These are phyloP conservation scores for Micronycteris hirsuta DNA, from an alignment of 2,113 vertebrate species.

Conservation along the genomic window DNA sequence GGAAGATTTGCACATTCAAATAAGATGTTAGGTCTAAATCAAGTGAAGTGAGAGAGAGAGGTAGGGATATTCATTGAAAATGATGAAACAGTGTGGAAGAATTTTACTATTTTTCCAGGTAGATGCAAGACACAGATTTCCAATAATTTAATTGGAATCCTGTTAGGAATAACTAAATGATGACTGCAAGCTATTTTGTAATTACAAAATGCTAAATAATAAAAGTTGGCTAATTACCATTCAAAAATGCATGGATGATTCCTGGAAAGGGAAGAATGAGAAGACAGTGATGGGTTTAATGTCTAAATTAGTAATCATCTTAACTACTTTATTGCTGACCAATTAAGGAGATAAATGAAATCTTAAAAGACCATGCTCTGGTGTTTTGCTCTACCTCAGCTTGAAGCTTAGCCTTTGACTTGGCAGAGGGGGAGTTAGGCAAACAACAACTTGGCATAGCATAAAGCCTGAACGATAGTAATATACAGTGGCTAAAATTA, in stretches of 20 bases:
- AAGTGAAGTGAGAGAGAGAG: background rate
- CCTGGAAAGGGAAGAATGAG: background rate
- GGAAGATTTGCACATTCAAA: background rate
- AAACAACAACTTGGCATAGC: background rate
- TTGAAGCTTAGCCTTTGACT: background rate
- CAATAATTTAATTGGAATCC: constrained; percentile 20
- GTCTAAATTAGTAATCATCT: constrained; percentile 28
- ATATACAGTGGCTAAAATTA: background rate
- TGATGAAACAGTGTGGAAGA: background rate
- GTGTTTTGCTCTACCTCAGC: background rate
- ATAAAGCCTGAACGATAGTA: background rate
- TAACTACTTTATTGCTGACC: background rate
- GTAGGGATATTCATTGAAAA: constrained; percentile 27
- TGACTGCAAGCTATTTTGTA: constrained; percentile 33
- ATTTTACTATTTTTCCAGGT: background rate
- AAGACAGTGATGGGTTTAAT: background rate
- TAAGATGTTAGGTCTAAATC: background rate
- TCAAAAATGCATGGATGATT: constrained; percentile 36
- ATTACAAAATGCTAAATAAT: constrained; percentile 54
- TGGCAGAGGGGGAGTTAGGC: background rate
- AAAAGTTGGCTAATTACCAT: constrained; percentile 41
- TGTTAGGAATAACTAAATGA: constrained; percentile 13
- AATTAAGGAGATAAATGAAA: constrained; percentile 15
- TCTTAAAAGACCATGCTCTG: background rate
- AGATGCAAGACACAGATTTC: background rate